Evolutionary conservation across 1,140 invertebrate species (phyloP), one percentile per base, ranked within the genome.

Genomic region (Sarcophaga peregrina): DNA sequence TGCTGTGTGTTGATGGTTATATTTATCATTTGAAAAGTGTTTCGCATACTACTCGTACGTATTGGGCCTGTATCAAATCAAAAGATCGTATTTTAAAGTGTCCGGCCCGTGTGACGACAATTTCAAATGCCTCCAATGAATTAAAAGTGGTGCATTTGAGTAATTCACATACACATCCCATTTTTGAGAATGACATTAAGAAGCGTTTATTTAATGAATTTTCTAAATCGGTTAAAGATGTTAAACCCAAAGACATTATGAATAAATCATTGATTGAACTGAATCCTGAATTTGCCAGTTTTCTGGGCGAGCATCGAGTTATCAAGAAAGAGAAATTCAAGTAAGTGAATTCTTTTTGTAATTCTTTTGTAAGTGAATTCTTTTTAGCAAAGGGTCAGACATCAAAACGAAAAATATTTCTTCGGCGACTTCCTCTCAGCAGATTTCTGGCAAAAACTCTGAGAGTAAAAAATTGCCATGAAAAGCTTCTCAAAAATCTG

Each of bases 1-100:
- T 89, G 81, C 83, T 89, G 9, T 89, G 88, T 25, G 87, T 89
- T 5, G 88, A 89, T 82, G 88, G 88, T 20, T 89, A 86, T 73
- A 89, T 89, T 37, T 89, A 87, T 84, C 86, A 89, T 83, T 86
- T 87, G 17, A 89, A 87, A 82, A 89, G 88, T 82, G 85, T 85
- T n/a, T 86, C 86, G 0, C 83, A 86, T 0, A 88, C 87, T n/a
- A 86, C 86, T 5, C 88, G 88, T 11, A 89, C 86, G 17, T 89
- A 89, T 82, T 89, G 88, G 88, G 86, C 87, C 8, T 89, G 88
- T 80, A 89, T 89, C 15, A 89, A 89, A 80, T 84, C 85, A 13
- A 86, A 87, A 1, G 87, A 89, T 83, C 85, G 85, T 0, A 85
- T 86, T n/a, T 85, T 89, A 52, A 87, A 87, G 47, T 89, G 88